A percentile compares a stretch with the other conserved stretches of the same genome.
Conservation (phyloP, 2,888 invertebrate genomes). For the Agelastica alni region DNA sequence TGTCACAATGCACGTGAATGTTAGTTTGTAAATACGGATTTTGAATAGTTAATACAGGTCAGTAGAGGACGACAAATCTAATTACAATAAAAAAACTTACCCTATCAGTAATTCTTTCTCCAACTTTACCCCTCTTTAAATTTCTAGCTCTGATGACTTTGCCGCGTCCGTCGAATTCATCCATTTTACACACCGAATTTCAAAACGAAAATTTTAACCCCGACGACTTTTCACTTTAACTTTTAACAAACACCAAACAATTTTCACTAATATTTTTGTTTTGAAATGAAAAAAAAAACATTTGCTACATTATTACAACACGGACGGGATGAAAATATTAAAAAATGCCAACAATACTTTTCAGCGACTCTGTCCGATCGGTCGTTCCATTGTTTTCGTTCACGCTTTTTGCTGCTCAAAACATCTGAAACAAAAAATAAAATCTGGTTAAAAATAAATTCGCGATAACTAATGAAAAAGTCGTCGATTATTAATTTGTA, state of each 20-base stretch:
- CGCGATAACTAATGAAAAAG: not conserved
- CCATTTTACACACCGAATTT: constrained; percentile 29
- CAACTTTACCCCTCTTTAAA: constrained; percentile 77
- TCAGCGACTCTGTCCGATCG: not conserved
- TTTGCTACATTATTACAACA: constrained; percentile 6
- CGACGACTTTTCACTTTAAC: no score
- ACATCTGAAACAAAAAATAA: constrained; percentile 24
- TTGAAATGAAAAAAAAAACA: not conserved
- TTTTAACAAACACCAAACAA: not conserved
- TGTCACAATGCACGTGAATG: no score
- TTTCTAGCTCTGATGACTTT: constrained; percentile 76
- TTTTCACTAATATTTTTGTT: not conserved
- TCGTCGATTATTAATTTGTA: no score
- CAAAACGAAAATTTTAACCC: not conserved
- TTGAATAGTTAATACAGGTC: no score
- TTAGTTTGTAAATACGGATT: no score
- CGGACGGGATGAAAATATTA: not conserved
- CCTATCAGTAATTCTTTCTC: constrained; percentile 75
- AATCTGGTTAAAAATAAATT: not conserved
- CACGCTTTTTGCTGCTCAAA: not conserved
- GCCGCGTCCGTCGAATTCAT: constrained; percentile 39
- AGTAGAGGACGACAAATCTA: no score
- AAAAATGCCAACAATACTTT: not conserved
- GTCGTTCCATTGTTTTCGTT: constrained; percentile 5
- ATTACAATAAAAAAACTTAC: constrained; percentile 65